Percentiles rank a stretch among this genome's conserved stretches.
Conservation (phyloP, 2,113 vertebrate genomes). For the Ptilorrhoa leucosticta region DNA sequence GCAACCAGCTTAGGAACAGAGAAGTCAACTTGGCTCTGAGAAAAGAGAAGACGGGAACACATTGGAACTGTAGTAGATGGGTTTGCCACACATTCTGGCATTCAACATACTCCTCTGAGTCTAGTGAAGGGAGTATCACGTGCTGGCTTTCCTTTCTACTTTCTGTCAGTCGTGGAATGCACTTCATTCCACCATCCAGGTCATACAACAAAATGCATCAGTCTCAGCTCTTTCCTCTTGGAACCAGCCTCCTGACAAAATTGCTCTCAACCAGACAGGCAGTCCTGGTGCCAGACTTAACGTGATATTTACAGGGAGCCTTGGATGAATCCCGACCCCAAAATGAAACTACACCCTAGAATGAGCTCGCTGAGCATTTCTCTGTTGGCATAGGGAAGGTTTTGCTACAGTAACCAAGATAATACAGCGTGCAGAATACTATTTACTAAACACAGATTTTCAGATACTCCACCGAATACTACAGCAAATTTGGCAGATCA, state of each 20-base stretch:
- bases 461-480: neutral
- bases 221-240: neutral
- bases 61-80: neutral
- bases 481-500: neutral
- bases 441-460: neutral
- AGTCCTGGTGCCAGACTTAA: neutral
- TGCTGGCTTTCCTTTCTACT: neutral
- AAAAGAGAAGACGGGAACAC: neutral
- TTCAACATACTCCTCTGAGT: neutral
- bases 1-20: neutral
- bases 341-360: neutral
- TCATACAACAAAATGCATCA: neutral
- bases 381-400: neutral
- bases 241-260: neutral
- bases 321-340: neutral
- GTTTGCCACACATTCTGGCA: constrained; percentile 34
- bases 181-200: neutral
- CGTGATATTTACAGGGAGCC: neutral
- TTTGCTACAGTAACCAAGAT: neutral
- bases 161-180: neutral
- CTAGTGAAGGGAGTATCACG: neutral
- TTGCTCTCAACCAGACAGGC: neutral
- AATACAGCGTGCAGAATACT: neutral
- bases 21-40: neutral
- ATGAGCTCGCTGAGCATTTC: neutral